Conservation (phyloP, 2,888 invertebrate genomes). For the Xanthia icteritia region DNA sequence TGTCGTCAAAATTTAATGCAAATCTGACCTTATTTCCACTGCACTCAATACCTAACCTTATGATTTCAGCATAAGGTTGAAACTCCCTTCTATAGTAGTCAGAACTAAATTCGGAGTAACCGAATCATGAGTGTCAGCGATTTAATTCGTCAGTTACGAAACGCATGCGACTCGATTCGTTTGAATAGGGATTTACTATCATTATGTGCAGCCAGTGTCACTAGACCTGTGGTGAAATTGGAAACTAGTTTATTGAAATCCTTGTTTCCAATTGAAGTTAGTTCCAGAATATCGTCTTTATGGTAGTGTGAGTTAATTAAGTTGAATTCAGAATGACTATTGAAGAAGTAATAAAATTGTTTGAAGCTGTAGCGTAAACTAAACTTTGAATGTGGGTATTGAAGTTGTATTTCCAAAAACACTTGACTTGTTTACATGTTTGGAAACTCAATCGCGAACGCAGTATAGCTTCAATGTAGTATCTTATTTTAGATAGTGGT, state of each 20-base stretch:
- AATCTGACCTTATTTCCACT: conserved; percentile 69
- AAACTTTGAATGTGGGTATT: not conserved
- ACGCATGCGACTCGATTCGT: conserved; percentile 63
- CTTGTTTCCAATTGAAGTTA: not conserved
- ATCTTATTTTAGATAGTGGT: not conserved
- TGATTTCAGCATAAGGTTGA: not conserved
- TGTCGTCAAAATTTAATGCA: conserved; percentile 71
- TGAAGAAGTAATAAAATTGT: not conserved
- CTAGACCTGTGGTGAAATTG: conserved; percentile 26
- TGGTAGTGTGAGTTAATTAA: not conserved
- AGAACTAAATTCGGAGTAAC: conserved; percentile 48
- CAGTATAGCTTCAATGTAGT: not conserved
- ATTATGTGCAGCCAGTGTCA: conserved; percentile 14
- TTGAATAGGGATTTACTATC: conserved; percentile 69
- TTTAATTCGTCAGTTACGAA: conserved; percentile 72
- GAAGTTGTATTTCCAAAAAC: not conserved
- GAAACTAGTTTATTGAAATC: not conserved
- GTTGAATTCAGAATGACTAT: not conserved
- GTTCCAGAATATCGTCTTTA: not conserved
- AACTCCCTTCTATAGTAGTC: not conserved
- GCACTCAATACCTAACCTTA: conserved; percentile 7
- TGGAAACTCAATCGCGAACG: not conserved
- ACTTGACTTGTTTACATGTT: not conserved
- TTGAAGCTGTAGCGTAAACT: too few relatives aligned
- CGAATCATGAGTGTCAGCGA: conserved; percentile 62